phyloP scores from a whole-genome alignment of 2,888 invertebrate genomes.

The Caenorhabditis sp. region DNA sequence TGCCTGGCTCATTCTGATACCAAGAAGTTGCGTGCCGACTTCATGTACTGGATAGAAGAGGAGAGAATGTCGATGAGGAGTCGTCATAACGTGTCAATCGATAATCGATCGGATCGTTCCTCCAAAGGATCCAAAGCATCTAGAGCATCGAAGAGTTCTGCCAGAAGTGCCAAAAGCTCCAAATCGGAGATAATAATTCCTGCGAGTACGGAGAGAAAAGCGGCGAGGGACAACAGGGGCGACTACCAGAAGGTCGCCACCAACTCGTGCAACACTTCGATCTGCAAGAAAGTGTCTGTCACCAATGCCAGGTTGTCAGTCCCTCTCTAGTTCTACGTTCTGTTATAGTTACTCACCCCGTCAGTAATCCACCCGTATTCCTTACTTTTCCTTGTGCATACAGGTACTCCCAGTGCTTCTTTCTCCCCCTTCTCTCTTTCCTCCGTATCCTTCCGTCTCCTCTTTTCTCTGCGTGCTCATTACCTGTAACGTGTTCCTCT shows the following conservation, averaged over 20 bases:
- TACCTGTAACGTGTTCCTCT: constrained; percentile 32
- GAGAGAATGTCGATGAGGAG: constrained; percentile 73
- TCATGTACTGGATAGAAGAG: constrained; percentile 79
- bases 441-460: not conserved
- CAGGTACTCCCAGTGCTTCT: constrained; percentile 23
- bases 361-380: no score
- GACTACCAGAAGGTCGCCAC: constrained; percentile 58
- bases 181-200: constrained; percentile 63
- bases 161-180: constrained; percentile 65
- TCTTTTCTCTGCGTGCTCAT: constrained; percentile 32
- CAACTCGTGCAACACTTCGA: constrained; percentile 60
- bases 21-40: constrained; percentile 73
- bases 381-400: not conserved
- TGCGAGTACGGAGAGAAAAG: constrained; percentile 40
- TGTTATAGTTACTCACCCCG: no score
- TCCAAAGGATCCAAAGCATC: constrained; percentile 72
- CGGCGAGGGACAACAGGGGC: constrained; percentile 31
- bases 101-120: constrained; percentile 70
- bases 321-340: constrained; percentile 37
- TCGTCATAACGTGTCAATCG: constrained; percentile 69
- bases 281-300: constrained; percentile 63
- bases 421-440: not conserved
- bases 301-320: constrained; percentile 70
- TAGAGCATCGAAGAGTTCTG: constrained; percentile 64
- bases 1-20: constrained; percentile 70